phyloP scores from a whole-genome alignment of 1,140 invertebrate genomes.

The Drosophila albomicans region DNA sequence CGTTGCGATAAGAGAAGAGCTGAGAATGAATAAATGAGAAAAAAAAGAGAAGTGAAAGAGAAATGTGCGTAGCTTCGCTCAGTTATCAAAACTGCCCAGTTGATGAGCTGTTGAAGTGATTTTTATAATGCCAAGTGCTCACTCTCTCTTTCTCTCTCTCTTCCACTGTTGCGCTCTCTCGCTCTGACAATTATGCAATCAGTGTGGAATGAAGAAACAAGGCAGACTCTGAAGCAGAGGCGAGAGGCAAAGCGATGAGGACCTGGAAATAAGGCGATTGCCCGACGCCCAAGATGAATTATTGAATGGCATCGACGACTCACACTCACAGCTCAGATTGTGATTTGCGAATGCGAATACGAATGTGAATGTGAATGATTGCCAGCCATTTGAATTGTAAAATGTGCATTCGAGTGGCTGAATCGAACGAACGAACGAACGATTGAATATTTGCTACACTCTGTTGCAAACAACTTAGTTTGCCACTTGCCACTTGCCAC shows the following conservation, averaged over 20 bases:
- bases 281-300: slow-evolving; percentile 34
- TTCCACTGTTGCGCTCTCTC: neutral
- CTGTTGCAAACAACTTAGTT: slow-evolving; percentile 15
- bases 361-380: slow-evolving; percentile 38
- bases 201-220: neutral
- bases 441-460: slow-evolving; percentile 37
- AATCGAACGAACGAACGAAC: slow-evolving; percentile 12
- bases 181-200: slow-evolving; percentile 23
- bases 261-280: neutral
- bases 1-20: slow-evolving; percentile 16
- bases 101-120: slow-evolving; percentile 36
- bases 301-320: slow-evolving; percentile 35
- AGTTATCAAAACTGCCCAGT: slow-evolving; percentile 35
- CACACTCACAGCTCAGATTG: slow-evolving; percentile 2
- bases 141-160: neutral
- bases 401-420: slow-evolving; percentile 50
- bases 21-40: neutral
- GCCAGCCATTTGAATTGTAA: slow-evolving; percentile 47
- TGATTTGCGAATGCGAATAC: neutral
- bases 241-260: neutral
- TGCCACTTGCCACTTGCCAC: slow-evolving; percentile 5
- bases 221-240: neutral
- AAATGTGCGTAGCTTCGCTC: neutral
- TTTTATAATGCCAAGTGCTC: slow-evolving; percentile 1
- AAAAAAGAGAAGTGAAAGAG: neutral